phyloP scores from a whole-genome alignment of 92 coral and sea anemone species.

The Parazoanthus swiftii region DNA sequence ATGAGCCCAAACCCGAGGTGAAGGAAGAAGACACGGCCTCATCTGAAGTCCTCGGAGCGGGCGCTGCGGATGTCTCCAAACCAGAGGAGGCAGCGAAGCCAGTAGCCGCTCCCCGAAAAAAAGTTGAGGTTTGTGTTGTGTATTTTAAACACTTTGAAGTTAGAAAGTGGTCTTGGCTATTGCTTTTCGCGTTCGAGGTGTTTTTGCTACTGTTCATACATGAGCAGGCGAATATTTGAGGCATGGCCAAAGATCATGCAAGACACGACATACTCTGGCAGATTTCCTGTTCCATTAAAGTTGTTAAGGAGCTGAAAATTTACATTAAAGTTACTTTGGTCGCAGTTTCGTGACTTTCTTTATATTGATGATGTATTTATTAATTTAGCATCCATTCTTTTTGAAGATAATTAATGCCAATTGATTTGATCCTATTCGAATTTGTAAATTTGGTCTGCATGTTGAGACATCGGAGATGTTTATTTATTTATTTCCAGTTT shows the following conservation, averaged over 20 bases:
- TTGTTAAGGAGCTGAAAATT: not conserved
- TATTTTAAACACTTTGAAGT: not conserved
- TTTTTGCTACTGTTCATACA: not conserved
- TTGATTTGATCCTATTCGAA: not conserved
- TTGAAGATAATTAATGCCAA: not conserved
- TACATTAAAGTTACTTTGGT: not conserved
- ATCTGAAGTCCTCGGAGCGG: slow-evolving; percentile 35
- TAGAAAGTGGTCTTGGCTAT: not conserved
- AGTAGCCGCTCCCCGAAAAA: slow-evolving; percentile 52
- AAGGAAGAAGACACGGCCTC: slow-evolving; percentile 35
- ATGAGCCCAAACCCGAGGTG: slow-evolving; percentile 42
- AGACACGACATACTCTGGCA: not conserved
- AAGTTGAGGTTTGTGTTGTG: slow-evolving; percentile 57
- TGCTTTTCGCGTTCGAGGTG: not conserved
- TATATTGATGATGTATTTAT: not conserved
- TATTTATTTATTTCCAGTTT: not conserved
- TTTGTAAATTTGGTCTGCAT: no score
- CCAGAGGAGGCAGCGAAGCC: slow-evolving; percentile 53
- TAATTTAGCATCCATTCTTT: not conserved
- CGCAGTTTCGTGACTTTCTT: not conserved
- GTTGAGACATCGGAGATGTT: not conserved
- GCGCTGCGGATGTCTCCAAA: slow-evolving; percentile 70
- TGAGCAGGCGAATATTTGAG: not conserved
- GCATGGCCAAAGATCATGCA: not conserved
- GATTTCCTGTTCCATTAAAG: no score